phyloP scores from a whole-genome alignment of 2,888 invertebrate genomes.

The Meganola albula region DNA sequence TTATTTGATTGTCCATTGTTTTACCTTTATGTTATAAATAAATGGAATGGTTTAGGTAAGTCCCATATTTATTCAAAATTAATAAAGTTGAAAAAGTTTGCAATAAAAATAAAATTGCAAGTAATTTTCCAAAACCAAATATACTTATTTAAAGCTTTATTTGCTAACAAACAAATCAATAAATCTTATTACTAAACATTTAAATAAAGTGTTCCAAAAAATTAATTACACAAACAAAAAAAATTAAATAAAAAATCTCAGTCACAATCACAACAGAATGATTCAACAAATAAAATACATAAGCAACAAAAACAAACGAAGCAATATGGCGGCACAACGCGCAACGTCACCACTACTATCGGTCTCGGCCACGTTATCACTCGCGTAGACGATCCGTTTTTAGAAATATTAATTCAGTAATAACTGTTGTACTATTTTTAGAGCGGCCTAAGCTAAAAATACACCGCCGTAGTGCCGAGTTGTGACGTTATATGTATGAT shows the following conservation, averaged over 20 bases:
- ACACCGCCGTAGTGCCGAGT: slow-evolving; percentile 49
- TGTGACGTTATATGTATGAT: slow-evolving; percentile 70
- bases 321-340: slow-evolving; percentile 46
- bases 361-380: slow-evolving; percentile 66
- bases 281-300: slow-evolving; percentile 31
- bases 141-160: no score
- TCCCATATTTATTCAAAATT: no score
- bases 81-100: no score
- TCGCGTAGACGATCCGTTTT: slow-evolving; percentile 73
- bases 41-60: no score
- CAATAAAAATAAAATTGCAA: no score
- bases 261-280: slow-evolving; percentile 31
- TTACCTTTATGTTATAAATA: no score
- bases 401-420: slow-evolving; percentile 78
- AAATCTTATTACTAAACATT: no score
- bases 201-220: no score
- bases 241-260: slow-evolving; percentile 7
- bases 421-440: slow-evolving; percentile 75
- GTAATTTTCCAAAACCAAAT: no score
- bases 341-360: slow-evolving; percentile 59
- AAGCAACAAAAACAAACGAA: slow-evolving; percentile 48
- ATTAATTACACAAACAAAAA: no score
- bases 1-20: no score
- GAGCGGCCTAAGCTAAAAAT: slow-evolving; percentile 76
- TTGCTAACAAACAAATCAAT: no score